phyloP scores from a whole-genome alignment of 2,888 invertebrate genomes.

The Caenorhabditis sp. region DNA sequence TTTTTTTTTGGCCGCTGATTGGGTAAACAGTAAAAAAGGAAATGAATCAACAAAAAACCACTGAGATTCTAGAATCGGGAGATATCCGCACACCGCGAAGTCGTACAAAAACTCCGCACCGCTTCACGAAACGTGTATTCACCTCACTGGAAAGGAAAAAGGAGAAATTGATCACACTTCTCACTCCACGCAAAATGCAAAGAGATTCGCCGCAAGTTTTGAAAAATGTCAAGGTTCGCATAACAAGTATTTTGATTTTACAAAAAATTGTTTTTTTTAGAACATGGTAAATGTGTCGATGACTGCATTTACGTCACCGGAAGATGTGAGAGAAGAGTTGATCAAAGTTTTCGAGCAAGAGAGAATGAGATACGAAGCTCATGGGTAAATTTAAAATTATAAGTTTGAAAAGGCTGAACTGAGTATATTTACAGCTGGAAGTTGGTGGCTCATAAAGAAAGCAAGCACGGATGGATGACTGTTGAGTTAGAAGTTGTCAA shows the following conservation, averaged over 20 bases:
- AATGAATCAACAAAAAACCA: no score
- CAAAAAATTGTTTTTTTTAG: no score
- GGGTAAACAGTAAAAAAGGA: background rate
- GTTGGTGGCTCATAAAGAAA: constrained; percentile 78
- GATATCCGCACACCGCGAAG: constrained; percentile 55
- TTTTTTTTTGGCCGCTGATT: background rate
- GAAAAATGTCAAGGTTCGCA: constrained; percentile 39
- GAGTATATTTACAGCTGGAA: constrained; percentile 75
- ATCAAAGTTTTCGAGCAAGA: constrained; percentile 75
- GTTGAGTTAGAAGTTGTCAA: constrained; percentile 79
- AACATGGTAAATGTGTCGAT: constrained; percentile 80
- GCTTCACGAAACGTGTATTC: constrained; percentile 72
- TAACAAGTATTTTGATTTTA: no score
- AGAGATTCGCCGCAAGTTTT: constrained; percentile 54
- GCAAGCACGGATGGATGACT: constrained; percentile 74
- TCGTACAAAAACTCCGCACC: constrained; percentile 52
- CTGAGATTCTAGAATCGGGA: background rate
- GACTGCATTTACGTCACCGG: constrained; percentile 78
- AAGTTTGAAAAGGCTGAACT: background rate
- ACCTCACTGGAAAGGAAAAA: constrained; percentile 80
- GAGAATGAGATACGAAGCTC: constrained; percentile 52
- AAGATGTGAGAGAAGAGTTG: constrained; percentile 77
- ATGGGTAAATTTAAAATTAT: constrained; percentile 50
- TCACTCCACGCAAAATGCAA: constrained; percentile 76
- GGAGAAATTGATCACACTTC: constrained; percentile 78